These are phyloP conservation scores for Lycodopsis pacificus DNA, from an alignment of 2,797 vertebrate species.

Conservation along the genomic window DNA sequence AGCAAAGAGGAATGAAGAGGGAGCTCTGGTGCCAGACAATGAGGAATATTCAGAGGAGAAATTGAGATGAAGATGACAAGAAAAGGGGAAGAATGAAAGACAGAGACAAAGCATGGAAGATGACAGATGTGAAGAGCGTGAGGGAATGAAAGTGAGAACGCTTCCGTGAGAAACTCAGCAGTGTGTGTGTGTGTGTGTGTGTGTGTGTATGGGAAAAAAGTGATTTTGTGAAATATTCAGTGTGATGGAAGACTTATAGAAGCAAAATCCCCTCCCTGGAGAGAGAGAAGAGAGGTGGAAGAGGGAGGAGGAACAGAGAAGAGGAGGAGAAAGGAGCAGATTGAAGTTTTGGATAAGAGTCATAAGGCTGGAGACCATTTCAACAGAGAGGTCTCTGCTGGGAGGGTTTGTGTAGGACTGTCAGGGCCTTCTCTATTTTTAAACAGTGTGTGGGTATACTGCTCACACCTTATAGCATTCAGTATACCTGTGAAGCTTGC, in stretches of 20 bases:
- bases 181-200: constrained; percentile 14
- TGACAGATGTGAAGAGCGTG: constrained; percentile 54
- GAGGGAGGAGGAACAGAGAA: constrained; percentile 58
- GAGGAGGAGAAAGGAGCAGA: constrained; percentile 68
- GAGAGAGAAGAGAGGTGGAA: constrained; percentile 55
- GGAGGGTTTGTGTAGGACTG: constrained; percentile 74
- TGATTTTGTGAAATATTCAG: constrained; percentile 75
- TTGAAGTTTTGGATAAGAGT: constrained; percentile 77
- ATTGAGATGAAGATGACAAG: constrained; percentile 57
- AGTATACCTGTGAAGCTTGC: constrained; percentile 65
- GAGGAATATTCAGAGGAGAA: constrained; percentile 28
- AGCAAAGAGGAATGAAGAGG: constrained; percentile 16
- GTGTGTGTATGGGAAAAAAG: constrained; percentile 22
- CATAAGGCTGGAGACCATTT: constrained; percentile 72
- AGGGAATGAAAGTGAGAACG: constrained; percentile 66
- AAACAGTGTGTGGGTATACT: constrained; percentile 74
- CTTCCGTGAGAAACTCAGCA: constrained; percentile 67
- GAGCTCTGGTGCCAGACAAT: constrained; percentile 24
- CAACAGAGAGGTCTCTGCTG: constrained; percentile 68
- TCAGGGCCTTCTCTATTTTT: constrained; percentile 76
- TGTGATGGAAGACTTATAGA: constrained; percentile 76
- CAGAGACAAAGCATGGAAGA: constrained; percentile 45
- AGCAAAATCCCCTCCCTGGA: constrained; percentile 72
- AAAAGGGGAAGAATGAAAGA: constrained; percentile 47
- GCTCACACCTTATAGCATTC: constrained; percentile 72